Percentiles rank a stretch among this genome's conserved stretches.
phyloP scores from a whole-genome alignment of 2,888 invertebrate genomes.

The Geophilus truncorum region DNA sequence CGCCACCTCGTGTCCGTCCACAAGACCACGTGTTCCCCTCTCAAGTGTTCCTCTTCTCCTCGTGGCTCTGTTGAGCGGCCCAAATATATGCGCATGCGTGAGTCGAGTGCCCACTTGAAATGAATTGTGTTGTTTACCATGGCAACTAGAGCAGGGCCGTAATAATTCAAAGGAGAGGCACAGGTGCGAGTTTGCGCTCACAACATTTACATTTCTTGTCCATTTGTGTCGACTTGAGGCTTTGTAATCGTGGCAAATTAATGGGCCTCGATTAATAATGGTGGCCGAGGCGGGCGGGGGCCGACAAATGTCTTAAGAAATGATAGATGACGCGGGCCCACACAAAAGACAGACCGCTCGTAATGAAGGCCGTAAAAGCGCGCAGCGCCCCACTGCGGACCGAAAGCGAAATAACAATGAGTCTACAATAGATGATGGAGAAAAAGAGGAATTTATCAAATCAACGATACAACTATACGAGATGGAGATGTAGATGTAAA shows the following conservation, averaged over 20 bases:
- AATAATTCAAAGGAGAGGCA: not conserved
- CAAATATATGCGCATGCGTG: not conserved
- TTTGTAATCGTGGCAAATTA: not conserved
- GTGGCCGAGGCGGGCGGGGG: not conserved
- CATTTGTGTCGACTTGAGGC: not conserved
- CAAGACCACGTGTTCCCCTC: not conserved
- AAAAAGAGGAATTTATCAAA: not conserved
- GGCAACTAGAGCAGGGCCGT: not conserved
- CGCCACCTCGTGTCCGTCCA: no score
- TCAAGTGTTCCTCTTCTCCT: not conserved
- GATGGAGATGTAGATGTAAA: not conserved
- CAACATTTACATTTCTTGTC: not conserved
- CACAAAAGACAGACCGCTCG: not conserved
- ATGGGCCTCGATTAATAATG: not conserved
- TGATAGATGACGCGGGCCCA: not conserved
- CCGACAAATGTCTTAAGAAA: not conserved
- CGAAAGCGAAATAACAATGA: not conserved
- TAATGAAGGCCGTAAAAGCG: not conserved
- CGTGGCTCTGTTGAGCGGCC: not conserved
- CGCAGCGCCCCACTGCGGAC: not conserved
- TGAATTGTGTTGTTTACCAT: not conserved
- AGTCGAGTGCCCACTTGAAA: not conserved
- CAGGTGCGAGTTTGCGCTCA: not conserved
- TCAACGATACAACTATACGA: no score
- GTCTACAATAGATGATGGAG: not conserved